Evolutionary conservation across 1,140 invertebrate species (phyloP), one percentile per base, ranked within the genome.

Genomic region (Augochlora pura): DNA sequence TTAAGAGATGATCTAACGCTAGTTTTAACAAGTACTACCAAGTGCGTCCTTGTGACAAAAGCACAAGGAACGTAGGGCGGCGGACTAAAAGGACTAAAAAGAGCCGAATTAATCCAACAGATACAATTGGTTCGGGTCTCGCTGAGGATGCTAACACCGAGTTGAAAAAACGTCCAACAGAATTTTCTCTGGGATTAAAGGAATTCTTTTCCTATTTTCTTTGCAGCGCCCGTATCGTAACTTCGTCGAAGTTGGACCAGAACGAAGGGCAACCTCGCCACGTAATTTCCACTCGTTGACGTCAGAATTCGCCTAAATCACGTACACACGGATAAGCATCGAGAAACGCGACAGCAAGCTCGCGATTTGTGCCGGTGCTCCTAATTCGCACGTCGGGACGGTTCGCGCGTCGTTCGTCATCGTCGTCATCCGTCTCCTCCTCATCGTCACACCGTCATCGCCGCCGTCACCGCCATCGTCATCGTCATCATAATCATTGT

Each of bases 171-270:
- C 4, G 16, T 4, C 10, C 10, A 46, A 46, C 10, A 46, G n/a
- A 42, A 54, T 6, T 1, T 12, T 71, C 27, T 18, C 32, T 0
- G 12, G 1, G 6, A 42, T 49, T 66, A 25, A 64, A 54, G 18
- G n/a, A 21, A 18, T 0, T 0, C 25, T 12, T 10, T 42, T n/a
- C 18, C 25, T 57, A 32, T 62, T 59, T 77, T 83, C 32, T 79
- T 88, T 87, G 9, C 82, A 90, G 89, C 88, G 25, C 87, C 89
- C 63, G 84, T 86, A 63, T 89, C 88, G 88, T 90, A 90, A 90
- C 84, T 86, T 80, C 69, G 60, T 32, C 74, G 69, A 57, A 74
- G 73, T 57, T 57, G 54, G 42, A 83, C 80, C 23, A 75, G 77
- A 82, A 72, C 77, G 83, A 77, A 14, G 80, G 81, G 75, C 82